Conservation (phyloP, 2,888 invertebrate genomes). For the Tholera decimalis region DNA sequence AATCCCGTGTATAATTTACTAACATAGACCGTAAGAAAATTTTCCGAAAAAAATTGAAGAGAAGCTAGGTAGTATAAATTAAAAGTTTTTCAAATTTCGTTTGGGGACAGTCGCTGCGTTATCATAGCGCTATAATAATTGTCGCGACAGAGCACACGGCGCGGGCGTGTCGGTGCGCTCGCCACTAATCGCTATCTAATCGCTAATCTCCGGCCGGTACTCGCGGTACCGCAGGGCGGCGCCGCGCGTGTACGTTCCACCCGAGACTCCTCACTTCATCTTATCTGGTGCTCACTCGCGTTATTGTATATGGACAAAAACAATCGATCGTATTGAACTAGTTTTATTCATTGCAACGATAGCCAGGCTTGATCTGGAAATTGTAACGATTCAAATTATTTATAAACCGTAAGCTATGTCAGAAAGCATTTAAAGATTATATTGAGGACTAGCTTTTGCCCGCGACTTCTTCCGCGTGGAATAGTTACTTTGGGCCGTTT, state of each 20-base stretch:
- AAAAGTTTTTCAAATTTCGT: constrained; percentile 1
- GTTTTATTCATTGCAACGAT: neutral
- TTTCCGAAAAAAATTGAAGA: no score
- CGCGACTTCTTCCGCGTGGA: no score
- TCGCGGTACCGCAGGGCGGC: constrained; percentile 1
- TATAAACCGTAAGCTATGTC: no score
- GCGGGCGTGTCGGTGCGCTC: neutral
- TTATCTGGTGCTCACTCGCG: neutral
- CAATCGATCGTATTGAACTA: neutral
- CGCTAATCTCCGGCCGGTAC: neutral
- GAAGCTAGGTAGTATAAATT: neutral
- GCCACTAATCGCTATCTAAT: constrained; percentile 20
- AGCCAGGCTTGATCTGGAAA: no score
- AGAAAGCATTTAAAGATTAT: no score
- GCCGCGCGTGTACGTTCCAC: neutral
- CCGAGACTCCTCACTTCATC: neutral
- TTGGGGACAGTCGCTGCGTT: constrained; percentile 5
- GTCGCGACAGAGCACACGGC: constrained; percentile 4
- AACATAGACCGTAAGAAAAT: no score
- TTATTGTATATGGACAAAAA: neutral
- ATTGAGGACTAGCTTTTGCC: no score
- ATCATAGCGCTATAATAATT: constrained; percentile 12
- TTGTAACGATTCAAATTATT: no score
- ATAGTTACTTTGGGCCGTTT: no score
- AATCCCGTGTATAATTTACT: no score